These are phyloP conservation scores for Fopius arisanus DNA, from an alignment of 1,140 invertebrate genomes.

Conservation along the genomic window DNA sequence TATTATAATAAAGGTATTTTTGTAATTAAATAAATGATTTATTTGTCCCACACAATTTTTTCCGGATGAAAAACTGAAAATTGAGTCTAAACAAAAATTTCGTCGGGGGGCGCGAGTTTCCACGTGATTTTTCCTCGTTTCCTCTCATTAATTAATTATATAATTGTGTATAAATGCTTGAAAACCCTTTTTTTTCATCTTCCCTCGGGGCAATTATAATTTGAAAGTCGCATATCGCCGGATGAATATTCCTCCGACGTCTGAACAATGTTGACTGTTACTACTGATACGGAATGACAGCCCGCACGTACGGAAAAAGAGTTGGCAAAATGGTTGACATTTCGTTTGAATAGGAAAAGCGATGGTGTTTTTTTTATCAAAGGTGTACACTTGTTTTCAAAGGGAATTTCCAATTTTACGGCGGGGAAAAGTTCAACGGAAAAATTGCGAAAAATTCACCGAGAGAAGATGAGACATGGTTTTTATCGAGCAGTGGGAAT, in stretches of 20 bases:
- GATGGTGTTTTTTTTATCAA: not conserved
- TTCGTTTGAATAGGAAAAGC: not conserved
- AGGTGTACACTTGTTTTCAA: not conserved
- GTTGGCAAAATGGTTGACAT: not conserved
- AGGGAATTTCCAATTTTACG: not conserved
- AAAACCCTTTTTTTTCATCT: no score
- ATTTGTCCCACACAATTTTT: no score
- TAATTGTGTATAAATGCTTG: not conserved
- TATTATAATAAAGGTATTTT: no score
- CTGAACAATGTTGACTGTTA: not conserved
- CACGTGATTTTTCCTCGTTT: no score
- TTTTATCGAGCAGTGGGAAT: no score
- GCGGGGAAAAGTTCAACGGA: not conserved
- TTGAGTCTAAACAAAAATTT: no score
- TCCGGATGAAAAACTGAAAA: no score
- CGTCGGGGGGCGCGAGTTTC: no score
- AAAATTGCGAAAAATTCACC: not conserved
- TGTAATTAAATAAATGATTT: no score
- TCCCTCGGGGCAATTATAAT: not conserved
- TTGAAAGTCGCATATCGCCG: not conserved
- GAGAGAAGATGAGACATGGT: no score
- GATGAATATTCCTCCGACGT: not conserved
- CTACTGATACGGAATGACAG: not conserved
- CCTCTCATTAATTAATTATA: not conserved
- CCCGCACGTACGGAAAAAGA: not conserved